These are phyloP conservation scores for Nylanderia fulva DNA, from an alignment of 1,140 invertebrate species.

Conservation along the genomic window DNA sequence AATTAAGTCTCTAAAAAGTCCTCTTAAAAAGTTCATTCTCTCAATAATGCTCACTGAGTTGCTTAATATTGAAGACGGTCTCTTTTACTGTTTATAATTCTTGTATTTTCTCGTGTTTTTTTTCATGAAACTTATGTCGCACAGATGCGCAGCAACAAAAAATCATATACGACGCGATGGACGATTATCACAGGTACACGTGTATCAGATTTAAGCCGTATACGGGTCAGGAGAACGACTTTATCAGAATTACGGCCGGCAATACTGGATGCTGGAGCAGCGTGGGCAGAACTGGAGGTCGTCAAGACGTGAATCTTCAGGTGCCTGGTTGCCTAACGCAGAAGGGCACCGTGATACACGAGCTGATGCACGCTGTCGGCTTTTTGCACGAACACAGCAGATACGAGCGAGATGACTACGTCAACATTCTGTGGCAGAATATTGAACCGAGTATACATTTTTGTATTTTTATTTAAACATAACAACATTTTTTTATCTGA, in stretches of 20 bases:
- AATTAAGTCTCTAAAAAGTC: no score
- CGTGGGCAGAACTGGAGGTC: constrained; percentile 90
- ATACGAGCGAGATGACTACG: constrained; percentile 91
- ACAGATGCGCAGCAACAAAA: constrained; percentile 85
- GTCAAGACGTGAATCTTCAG: constrained; percentile 91
- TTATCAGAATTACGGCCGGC: constrained; percentile 89
- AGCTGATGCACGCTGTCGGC: constrained; percentile 94
- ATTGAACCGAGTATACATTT: constrained; percentile 87
- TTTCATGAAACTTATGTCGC: constrained; percentile 23
- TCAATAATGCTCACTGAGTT: no score
- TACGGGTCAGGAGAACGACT: constrained; percentile 87
- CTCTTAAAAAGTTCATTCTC: no score
- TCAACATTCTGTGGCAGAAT: constrained; percentile 91
- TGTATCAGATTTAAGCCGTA: constrained; percentile 91
- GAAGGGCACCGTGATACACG: constrained; percentile 93
- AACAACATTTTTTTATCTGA: background rate
- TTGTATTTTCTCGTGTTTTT: background rate
- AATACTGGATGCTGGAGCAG: constrained; percentile 93
- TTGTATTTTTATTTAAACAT: background rate
- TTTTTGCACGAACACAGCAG: constrained; percentile 96
- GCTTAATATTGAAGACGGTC: background rate
- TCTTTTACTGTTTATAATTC: background rate
- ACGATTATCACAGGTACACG: constrained; percentile 90
- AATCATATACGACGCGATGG: constrained; percentile 88
- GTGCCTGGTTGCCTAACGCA: constrained; percentile 90